Conservation (phyloP, 2,113 vertebrate species). For the Corydoras sp. region DNA sequence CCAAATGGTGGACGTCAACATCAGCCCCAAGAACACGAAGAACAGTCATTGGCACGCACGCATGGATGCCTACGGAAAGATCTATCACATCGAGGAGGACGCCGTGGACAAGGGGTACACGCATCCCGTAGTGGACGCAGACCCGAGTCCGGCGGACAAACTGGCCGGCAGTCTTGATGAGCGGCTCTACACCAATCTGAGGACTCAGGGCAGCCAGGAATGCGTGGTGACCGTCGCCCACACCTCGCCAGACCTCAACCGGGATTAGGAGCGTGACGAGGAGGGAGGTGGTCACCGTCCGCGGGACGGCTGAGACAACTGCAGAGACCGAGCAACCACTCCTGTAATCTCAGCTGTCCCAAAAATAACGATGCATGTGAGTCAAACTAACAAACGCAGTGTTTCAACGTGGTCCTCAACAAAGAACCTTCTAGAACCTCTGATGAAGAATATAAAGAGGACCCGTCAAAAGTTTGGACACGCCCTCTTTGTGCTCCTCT, state of each 20-base stretch:
- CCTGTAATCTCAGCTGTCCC: conserved; percentile 10
- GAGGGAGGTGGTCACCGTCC: background rate
- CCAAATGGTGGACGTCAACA: background rate
- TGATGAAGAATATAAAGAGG: no score
- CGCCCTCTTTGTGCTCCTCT: no score
- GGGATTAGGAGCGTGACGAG: conserved; percentile 43
- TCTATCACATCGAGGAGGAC: background rate
- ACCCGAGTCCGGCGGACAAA: conserved; percentile 55
- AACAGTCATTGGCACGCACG: conserved; percentile 5
- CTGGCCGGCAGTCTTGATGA: conserved; percentile 57
- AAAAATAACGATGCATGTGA: conserved; percentile 27
- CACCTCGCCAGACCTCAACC: conserved; percentile 53
- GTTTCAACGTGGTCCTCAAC: background rate
- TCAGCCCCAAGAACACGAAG: background rate
- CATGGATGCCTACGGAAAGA: conserved; percentile 2
- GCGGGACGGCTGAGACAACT: background rate
- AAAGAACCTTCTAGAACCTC: background rate
- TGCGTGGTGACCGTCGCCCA: conserved; percentile 39
- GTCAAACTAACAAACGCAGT: background rate
- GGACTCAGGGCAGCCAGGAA: conserved; percentile 43
- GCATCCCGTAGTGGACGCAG: conserved; percentile 20
- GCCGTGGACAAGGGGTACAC: conserved; percentile 9
- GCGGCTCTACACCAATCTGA: conserved; percentile 56
- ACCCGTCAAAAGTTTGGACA: no score
- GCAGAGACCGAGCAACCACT: background rate